These are phyloP conservation scores for Ptyas mucosa DNA, from an alignment of 2,113 vertebrate species.

Conservation along the genomic window DNA sequence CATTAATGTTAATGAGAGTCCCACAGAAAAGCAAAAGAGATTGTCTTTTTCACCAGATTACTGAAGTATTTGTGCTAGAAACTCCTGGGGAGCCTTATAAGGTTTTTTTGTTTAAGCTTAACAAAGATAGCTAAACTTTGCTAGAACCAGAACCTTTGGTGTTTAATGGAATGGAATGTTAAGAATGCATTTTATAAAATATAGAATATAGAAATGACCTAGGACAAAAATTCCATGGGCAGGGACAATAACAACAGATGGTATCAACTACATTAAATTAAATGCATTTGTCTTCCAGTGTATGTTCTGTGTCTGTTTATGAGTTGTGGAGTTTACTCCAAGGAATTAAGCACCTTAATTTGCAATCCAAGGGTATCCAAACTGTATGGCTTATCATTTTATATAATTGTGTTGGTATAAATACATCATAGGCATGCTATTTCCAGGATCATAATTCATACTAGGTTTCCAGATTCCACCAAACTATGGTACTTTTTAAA, in stretches of 20 bases:
- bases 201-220: conserved; percentile 4
- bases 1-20: conserved; percentile 3
- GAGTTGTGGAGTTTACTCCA: neutral
- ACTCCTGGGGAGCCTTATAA: conserved; percentile 14
- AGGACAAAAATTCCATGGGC: neutral
- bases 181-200: conserved; percentile 37
- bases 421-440: neutral
- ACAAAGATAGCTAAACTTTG: neutral
- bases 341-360: conserved; percentile 9
- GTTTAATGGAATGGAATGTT: conserved; percentile 21
- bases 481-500: neutral
- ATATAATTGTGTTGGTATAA: neutral
- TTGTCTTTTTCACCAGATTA: neutral
- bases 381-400: neutral
- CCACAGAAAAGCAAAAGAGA: neutral
- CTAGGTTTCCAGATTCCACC: neutral
- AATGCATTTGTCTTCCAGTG: neutral
- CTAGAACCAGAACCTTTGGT: neutral
- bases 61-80: neutral
- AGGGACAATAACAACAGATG: neutral
- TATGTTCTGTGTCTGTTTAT: neutral
- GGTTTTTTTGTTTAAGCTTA: conserved; percentile 8
- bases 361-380: neutral
- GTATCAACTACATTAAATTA: neutral
- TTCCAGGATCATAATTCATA: neutral